Evolutionary conservation across 2,113 vertebrate species (phyloP).

Genomic region (Archilochus colubris): DNA sequence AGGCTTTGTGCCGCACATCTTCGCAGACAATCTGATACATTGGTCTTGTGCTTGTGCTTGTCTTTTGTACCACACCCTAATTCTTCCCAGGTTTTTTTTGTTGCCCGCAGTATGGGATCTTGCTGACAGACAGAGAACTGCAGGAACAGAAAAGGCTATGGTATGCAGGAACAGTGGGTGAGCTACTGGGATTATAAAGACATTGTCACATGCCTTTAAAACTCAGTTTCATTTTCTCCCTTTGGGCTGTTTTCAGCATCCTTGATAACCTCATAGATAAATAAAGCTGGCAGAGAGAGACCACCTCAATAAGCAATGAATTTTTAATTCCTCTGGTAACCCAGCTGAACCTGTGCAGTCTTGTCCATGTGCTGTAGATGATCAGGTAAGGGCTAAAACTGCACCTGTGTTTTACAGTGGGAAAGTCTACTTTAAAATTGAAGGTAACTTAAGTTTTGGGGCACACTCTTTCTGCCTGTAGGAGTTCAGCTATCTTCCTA

Average conservation of each 20-base stretch:
- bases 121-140: not conserved
- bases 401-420: rapidly evolving
- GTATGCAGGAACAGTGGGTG: not conserved
- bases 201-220: constrained; percentile 7
- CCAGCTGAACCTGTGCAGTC: not conserved
- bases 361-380: not conserved
- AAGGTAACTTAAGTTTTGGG: not conserved
- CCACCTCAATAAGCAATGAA: not conserved
- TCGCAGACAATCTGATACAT: not conserved
- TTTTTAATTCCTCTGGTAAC: not conserved
- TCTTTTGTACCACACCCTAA: not conserved
- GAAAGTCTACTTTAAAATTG: not conserved
- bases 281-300: not conserved
- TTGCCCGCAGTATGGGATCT: not conserved
- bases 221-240: constrained; percentile 7
- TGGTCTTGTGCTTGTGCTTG: not conserved
- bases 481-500: not conserved
- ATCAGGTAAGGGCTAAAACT: not conserved
- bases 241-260: not conserved
- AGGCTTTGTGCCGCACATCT: not conserved
- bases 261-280: not conserved
- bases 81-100: not conserved
- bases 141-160: not conserved
- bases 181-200: not conserved
- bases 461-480: not conserved